Conservation (phyloP, 2,888 invertebrate genomes). For the Nebria salina region DNA sequence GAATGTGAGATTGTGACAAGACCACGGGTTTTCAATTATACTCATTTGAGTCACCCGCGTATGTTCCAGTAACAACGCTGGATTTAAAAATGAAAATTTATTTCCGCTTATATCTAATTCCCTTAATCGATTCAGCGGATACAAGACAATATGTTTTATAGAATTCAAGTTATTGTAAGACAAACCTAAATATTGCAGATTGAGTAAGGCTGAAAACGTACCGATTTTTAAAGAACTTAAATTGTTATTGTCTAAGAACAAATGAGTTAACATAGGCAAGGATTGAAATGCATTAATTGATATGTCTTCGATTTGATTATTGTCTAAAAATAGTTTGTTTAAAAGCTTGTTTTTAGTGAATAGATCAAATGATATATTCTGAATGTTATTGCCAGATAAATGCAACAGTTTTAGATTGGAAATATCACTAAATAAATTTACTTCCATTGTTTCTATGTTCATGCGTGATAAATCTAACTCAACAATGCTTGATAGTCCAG, state of each 20-base stretch:
- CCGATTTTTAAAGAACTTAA: constrained; percentile 3
- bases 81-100: constrained; percentile 12
- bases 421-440: not conserved
- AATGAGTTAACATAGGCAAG: not conserved
- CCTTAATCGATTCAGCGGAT: not conserved
- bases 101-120: constrained; percentile 14
- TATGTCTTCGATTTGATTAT: constrained; percentile 10
- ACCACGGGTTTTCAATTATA: constrained; percentile 14
- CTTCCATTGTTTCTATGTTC: constrained; percentile 6
- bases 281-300: constrained; percentile 6
- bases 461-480: not conserved
- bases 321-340: constrained; percentile 3
- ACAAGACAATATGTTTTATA: constrained; percentile 6
- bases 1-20: constrained; percentile 2
- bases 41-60: not conserved
- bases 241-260: constrained; percentile 9
- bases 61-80: constrained; percentile 1
- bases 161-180: constrained; percentile 21
- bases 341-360: not conserved
- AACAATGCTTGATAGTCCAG: not conserved
- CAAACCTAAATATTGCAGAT: constrained; percentile 16
- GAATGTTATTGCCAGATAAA: not conserved
- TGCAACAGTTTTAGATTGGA: not conserved
- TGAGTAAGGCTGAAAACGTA: constrained; percentile 8
- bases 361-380: not conserved